Conservation (phyloP, 2,113 vertebrate genomes). For the Haplotaxodon microlepis region DNA sequence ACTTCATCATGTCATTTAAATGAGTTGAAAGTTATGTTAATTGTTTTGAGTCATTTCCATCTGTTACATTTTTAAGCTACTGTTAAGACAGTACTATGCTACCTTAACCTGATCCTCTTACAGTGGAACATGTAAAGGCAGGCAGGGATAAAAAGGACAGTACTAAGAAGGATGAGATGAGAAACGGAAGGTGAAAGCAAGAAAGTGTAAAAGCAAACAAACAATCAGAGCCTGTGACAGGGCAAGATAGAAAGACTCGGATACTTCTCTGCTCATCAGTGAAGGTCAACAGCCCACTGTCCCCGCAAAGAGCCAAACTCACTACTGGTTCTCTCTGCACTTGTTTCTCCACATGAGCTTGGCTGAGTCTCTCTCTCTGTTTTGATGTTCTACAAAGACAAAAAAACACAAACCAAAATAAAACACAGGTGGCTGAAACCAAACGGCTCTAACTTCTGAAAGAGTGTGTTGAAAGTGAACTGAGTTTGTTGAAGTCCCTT, state of each 20-base stretch:
- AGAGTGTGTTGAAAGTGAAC: not conserved
- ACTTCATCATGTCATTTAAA: not conserved
- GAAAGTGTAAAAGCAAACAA: not conserved
- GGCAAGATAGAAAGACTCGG: not conserved
- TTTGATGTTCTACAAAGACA: not conserved
- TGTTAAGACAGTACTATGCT: not conserved
- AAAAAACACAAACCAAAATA: not conserved
- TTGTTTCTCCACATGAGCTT: not conserved
- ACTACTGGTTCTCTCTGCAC: not conserved
- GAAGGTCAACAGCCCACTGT: slow-evolving; percentile 33
- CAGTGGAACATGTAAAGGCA: not conserved
- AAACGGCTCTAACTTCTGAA: not conserved
- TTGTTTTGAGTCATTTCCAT: not conserved
- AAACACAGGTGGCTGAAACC: slow-evolving; percentile 4
- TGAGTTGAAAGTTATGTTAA: not conserved
- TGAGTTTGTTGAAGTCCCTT: not conserved
- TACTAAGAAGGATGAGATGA: not conserved
- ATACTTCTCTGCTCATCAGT: slow-evolving; percentile 8
- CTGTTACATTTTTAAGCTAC: not conserved
- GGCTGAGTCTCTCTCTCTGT: not conserved
- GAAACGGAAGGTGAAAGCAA: not conserved
- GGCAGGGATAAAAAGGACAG: not conserved
- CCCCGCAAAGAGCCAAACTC: not conserved
- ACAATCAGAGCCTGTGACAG: not conserved
- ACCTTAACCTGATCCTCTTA: not conserved